Percentiles rank a stretch among this genome's conserved stretches.
These are phyloP conservation scores for Melanophora roralis DNA, from an alignment of 2,888 invertebrate genomes.

Conservation along the genomic window DNA sequence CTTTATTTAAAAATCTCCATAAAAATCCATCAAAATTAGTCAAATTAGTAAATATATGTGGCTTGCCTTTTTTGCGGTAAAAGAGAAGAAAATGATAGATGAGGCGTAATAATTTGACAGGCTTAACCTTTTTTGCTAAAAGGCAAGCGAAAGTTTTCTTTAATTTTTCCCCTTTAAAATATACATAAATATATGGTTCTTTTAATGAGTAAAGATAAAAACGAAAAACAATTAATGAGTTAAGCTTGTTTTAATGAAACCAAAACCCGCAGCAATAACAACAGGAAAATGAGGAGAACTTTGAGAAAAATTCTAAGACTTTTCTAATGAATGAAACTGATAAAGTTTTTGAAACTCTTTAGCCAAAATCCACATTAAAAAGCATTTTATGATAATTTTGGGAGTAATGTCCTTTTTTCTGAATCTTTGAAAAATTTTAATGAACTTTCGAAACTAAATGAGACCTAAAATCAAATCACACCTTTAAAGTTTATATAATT, in stretches of 20 bases:
- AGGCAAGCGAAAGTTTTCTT: too few relatives aligned
- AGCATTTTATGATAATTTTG: too few relatives aligned
- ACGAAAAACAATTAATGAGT: constrained; percentile 35
- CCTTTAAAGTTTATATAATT: too few relatives aligned
- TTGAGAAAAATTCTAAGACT: neutral
- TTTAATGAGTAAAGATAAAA: neutral
- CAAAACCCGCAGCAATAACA: neutral
- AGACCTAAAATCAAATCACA: too few relatives aligned
- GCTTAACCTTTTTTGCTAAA: neutral
- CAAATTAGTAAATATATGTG: neutral
- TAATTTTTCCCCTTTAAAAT: neutral
- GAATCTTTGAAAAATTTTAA: too few relatives aligned
- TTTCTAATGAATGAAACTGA: too few relatives aligned
- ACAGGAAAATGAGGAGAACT: neutral
- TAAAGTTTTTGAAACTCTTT: too few relatives aligned
- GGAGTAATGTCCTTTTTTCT: too few relatives aligned
- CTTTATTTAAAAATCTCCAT: neutral
- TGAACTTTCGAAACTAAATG: too few relatives aligned
- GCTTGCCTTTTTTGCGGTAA: neutral
- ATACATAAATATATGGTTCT: too few relatives aligned
- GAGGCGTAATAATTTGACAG: constrained; percentile 13
- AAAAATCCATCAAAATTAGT: constrained; percentile 12
- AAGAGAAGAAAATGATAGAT: neutral
- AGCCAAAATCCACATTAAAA: too few relatives aligned
- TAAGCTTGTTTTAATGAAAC: constrained; percentile 24